phyloP scores from a whole-genome alignment of 2,113 vertebrate species.

The Sander lucioperca region DNA sequence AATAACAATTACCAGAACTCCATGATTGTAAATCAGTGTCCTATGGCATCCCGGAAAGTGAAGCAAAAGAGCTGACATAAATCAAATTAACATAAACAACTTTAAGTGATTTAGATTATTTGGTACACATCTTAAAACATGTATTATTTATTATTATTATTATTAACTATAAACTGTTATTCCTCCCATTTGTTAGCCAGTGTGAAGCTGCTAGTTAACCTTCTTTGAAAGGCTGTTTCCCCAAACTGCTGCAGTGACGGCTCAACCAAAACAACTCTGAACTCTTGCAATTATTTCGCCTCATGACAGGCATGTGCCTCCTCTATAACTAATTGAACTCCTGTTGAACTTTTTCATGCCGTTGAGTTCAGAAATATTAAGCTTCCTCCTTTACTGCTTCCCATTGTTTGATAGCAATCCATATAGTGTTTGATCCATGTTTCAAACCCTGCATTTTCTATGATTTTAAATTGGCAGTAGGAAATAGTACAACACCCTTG shows the following conservation, averaged over 20 bases:
- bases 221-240: not conserved
- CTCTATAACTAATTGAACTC: constrained; percentile 44
- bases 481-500: not conserved
- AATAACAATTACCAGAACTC: constrained; percentile 19
- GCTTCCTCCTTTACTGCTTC: not conserved
- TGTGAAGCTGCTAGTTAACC: not conserved
- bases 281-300: constrained; percentile 30
- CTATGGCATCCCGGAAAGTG: not conserved
- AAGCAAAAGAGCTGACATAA: not conserved
- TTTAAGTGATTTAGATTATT: not conserved
- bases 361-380: constrained; percentile 10
- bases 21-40: not conserved
- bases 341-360: constrained; percentile 43
- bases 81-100: not conserved
- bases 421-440: not conserved
- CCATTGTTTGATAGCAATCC: not conserved
- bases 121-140: not conserved
- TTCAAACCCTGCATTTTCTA: not conserved
- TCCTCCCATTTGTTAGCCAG: not conserved
- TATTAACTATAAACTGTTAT: not conserved
- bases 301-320: constrained; percentile 56
- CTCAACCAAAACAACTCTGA: constrained; percentile 26
- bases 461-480: not conserved
- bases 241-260: not conserved
- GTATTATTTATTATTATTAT: no score